phyloP scores from a whole-genome alignment of 1,140 invertebrate species.

The Pseudomyrmex gracilis region DNA sequence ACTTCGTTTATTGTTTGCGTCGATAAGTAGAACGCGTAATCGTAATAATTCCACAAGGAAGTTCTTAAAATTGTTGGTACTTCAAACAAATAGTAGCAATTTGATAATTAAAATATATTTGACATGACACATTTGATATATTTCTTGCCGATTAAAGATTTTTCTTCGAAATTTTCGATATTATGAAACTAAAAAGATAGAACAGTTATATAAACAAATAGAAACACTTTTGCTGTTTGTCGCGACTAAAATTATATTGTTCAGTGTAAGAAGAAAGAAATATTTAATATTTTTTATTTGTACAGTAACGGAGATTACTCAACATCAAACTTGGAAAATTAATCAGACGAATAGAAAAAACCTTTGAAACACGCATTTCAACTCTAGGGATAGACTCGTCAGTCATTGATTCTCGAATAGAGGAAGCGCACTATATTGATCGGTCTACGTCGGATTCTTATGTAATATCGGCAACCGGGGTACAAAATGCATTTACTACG shows the following conservation, averaged over 20 bases:
- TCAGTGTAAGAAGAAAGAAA: background rate
- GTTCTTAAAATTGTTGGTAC: conserved; percentile 4
- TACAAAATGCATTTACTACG: conserved; percentile 70
- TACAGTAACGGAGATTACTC: background rate
- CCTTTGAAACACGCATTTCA: conserved; percentile 27
- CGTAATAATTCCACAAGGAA: conserved; percentile 10
- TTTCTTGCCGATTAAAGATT: background rate
- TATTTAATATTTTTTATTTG: background rate
- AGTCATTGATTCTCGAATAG: conserved; percentile 40
- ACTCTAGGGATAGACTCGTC: conserved; percentile 24
- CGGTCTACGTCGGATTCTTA: conserved; percentile 41
- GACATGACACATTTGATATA: too few relatives aligned
- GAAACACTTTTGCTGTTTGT: background rate
- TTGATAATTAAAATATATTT: background rate
- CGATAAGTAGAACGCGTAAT: conserved; percentile 12
- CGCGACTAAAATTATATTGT: background rate
- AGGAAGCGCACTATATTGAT: conserved; percentile 41
- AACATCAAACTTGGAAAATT: conserved; percentile 1
- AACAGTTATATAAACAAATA: background rate
- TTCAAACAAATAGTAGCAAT: background rate
- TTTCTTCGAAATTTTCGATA: too few relatives aligned
- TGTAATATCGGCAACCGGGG: conserved; percentile 52
- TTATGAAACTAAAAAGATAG: background rate
- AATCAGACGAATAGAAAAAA: conserved; percentile 22
- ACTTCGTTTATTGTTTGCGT: conserved; percentile 13